Evolutionary conservation across 1,140 invertebrate genomes (phyloP).

Genomic region (Aphaenogaster rudis): DNA sequence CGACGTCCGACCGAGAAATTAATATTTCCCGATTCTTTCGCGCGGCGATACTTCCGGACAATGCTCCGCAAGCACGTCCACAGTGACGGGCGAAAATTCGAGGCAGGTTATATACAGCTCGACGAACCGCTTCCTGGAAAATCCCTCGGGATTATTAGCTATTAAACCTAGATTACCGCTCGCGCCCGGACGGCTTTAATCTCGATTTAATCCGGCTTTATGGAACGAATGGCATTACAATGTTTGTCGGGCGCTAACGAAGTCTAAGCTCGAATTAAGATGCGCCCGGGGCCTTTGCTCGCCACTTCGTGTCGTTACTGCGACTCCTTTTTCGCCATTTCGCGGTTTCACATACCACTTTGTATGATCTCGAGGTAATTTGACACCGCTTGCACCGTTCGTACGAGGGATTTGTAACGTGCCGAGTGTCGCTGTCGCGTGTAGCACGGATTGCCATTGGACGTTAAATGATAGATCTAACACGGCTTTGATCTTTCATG

Average conservation of each 20-base stretch:
- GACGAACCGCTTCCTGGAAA: conserved; percentile 45
- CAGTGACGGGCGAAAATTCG: conserved; percentile 43
- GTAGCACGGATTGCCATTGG: background rate
- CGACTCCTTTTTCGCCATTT: conserved; percentile 14
- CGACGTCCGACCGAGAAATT: conserved; percentile 33
- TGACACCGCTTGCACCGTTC: background rate
- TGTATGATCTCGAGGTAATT: conserved; percentile 68
- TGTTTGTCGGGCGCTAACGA: conserved; percentile 68
- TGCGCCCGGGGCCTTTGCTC: conserved; percentile 57
- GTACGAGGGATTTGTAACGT: conserved; percentile 34
- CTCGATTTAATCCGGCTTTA: conserved; percentile 72
- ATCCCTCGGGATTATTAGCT: conserved; percentile 75
- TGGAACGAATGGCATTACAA: conserved; percentile 47
- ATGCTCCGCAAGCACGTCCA: background rate
- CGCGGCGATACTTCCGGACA: background rate
- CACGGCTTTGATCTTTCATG: background rate
- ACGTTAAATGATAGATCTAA: conserved; percentile 21
- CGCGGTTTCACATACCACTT: background rate
- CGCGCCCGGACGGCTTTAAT: conserved; percentile 70
- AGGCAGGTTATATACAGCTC: conserved; percentile 27
- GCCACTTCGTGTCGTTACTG: conserved; percentile 16
- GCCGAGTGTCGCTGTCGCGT: conserved; percentile 53
- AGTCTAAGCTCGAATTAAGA: conserved; percentile 79
- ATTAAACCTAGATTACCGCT: conserved; percentile 82
- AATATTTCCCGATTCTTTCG: conserved; percentile 43